Percentiles rank a stretch among this genome's conserved stretches.
Evolutionary conservation across 2,888 invertebrate genomes (phyloP).

Genomic region (Stratiomys singularior): DNA sequence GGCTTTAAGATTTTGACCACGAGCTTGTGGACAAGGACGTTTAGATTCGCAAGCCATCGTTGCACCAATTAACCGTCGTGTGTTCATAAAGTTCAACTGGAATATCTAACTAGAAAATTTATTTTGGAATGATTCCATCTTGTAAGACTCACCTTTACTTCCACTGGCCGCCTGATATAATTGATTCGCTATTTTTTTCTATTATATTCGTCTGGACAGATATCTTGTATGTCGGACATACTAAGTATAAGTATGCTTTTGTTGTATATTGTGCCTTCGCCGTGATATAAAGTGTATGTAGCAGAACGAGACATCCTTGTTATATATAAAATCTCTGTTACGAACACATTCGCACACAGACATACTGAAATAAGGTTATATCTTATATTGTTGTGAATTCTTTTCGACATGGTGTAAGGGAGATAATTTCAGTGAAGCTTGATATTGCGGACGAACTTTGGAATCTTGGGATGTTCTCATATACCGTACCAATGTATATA

Average conservation of each 20-base stretch:
- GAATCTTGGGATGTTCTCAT: constrained; percentile 5
- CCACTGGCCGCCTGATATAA: too few species aligned
- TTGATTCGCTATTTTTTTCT: too few species aligned
- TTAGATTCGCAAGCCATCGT: too few species aligned
- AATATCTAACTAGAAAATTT: too few species aligned
- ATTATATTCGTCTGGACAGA: background rate
- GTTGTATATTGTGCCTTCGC: background rate
- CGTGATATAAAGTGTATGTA: background rate
- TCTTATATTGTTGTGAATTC: constrained; percentile 26
- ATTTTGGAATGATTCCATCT: too few species aligned
- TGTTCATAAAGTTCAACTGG: too few species aligned
- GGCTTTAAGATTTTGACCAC: too few species aligned
- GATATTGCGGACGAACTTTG: background rate
- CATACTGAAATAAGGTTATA: background rate
- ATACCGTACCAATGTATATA: background rate
- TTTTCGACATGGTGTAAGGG: constrained; percentile 9
- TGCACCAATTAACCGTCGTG: too few species aligned
- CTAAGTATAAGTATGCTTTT: background rate
- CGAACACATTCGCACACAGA: constrained; percentile 30
- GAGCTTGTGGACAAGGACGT: too few species aligned
- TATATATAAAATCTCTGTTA: constrained; percentile 36
- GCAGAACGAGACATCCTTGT: background rate
- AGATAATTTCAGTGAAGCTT: background rate
- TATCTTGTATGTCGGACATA: background rate
- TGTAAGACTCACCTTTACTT: too few species aligned